phyloP scores from a whole-genome alignment of 2,888 invertebrate species.

The Tethea ocularis region DNA sequence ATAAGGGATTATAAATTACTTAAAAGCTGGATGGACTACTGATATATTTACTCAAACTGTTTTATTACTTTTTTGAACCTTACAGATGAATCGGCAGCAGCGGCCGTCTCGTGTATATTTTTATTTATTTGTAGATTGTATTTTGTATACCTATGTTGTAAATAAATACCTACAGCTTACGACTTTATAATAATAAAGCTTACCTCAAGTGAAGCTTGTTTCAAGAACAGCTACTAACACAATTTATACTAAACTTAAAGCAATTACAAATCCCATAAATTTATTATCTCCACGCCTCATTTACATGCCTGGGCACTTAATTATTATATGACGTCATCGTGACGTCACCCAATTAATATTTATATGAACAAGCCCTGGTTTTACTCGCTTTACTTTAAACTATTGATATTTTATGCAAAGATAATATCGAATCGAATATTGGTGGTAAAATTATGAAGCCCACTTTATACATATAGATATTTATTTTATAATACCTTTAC shows the following conservation, averaged over 20 bases:
- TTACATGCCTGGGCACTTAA: constrained; percentile 8
- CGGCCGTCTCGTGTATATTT: no score
- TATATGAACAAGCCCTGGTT: constrained; percentile 2
- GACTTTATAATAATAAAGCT: not conserved
- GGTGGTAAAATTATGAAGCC: not conserved
- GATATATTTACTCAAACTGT: no score
- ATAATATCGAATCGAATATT: not conserved
- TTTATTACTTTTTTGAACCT: no score
- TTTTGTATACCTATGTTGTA: no score
- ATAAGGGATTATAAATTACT: no score
- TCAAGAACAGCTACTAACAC: not conserved
- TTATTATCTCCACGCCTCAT: constrained; percentile 8
- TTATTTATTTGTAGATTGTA: no score
- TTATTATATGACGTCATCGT: constrained; percentile 3
- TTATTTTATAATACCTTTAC: no score
- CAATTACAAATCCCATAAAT: constrained; percentile 7
- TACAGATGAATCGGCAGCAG: no score
- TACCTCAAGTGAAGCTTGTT: not conserved
- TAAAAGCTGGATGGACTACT: no score
- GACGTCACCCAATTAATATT: constrained; percentile 9
- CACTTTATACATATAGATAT: not conserved
- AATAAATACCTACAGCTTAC: no score
- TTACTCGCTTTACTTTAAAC: not conserved
- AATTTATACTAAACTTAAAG: not conserved
- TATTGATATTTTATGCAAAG: constrained; percentile 5